Evolutionary conservation across 2,113 vertebrate genomes (phyloP).

Genomic region (Rhineura floridana): DNA sequence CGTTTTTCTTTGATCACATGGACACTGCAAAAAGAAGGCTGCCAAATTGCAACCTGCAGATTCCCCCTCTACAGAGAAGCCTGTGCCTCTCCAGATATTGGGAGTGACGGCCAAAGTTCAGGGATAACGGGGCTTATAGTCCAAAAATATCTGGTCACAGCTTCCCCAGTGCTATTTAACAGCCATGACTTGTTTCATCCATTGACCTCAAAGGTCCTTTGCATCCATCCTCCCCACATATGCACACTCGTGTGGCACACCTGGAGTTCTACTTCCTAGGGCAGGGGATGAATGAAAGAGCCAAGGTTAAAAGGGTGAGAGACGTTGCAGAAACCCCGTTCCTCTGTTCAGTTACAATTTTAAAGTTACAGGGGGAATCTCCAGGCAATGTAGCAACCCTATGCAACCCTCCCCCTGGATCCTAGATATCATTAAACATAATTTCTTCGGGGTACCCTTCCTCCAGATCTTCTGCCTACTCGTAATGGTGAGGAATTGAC

Average conservation of each 20-base stretch:
- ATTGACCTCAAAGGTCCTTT: background rate
- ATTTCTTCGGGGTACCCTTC: background rate
- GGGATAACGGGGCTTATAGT: no score
- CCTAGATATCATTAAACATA: background rate
- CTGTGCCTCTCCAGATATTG: no score
- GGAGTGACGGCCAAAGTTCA: no score
- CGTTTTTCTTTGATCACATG: no score
- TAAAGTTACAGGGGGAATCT: background rate
- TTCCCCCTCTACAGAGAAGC: no score
- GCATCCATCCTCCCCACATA: no score
- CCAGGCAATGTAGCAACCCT: background rate
- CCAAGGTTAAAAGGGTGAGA: background rate
- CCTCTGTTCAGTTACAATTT: background rate
- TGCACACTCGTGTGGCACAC: background rate
- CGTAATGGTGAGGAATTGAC: constrained; percentile 63
- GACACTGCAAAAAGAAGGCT: background rate
- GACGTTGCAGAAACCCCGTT: background rate
- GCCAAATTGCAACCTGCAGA: background rate
- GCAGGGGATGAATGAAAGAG: background rate
- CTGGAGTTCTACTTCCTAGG: background rate
- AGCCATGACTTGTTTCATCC: background rate
- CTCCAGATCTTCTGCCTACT: constrained; percentile 71
- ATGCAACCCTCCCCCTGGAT: background rate
- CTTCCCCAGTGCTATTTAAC: background rate
- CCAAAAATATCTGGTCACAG: no score